Evolutionary conservation across 1,140 invertebrate genomes (phyloP).

Genomic region (Calliphora vicina): DNA sequence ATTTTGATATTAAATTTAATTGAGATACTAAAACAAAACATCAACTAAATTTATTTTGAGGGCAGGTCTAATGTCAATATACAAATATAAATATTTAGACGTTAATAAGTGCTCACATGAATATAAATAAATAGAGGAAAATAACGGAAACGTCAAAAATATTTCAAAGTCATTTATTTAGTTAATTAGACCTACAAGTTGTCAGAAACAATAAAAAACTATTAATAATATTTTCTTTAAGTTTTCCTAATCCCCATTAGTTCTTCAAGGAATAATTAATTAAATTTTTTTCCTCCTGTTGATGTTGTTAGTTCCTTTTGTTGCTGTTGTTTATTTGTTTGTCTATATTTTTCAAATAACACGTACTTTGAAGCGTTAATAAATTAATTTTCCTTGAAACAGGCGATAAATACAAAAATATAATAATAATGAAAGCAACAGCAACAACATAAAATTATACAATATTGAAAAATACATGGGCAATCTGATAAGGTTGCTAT

Average conservation of each 20-base stretch:
- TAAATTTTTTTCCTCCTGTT: neutral
- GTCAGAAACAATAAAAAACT: conserved; percentile 9
- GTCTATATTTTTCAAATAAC: neutral
- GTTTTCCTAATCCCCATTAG: neutral
- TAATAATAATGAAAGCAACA: too few species aligned
- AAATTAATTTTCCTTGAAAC: conserved; percentile 2
- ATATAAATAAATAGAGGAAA: too few species aligned
- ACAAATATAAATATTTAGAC: too few species aligned
- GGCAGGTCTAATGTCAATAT: too few species aligned
- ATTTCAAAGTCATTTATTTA: neutral
- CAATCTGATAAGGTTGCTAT: too few species aligned
- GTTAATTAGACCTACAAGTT: conserved; percentile 9
- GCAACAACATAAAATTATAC: too few species aligned
- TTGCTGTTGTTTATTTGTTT: neutral
- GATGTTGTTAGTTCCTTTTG: neutral
- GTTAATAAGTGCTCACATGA: too few species aligned
- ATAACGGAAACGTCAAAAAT: neutral
- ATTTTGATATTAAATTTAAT: too few species aligned
- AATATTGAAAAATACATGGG: too few species aligned
- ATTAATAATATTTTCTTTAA: neutral
- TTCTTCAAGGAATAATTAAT: neutral
- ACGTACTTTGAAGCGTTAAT: conserved; percentile 8
- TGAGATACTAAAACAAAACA: too few species aligned
- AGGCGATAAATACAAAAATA: neutral
- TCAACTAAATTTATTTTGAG: too few species aligned